These are phyloP conservation scores for Parambassis ranga DNA, from an alignment of 2,797 vertebrate genomes.

Conservation along the genomic window DNA sequence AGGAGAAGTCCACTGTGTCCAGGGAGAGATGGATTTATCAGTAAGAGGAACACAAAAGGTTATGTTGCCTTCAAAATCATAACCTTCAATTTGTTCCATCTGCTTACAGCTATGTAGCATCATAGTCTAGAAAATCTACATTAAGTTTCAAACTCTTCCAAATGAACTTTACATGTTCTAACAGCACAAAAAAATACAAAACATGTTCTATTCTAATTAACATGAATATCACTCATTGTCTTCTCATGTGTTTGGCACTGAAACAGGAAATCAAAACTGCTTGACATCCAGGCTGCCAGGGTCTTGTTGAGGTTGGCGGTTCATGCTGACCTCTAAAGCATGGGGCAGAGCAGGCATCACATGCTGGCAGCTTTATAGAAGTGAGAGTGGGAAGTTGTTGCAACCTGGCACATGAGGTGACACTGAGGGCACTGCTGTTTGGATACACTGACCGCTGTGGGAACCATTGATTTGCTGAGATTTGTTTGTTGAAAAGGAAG, in stretches of 20 bases:
- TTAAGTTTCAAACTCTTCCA: neutral
- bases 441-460: constrained; percentile 27
- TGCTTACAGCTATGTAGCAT: too few species aligned
- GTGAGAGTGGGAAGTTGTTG: constrained; percentile 84
- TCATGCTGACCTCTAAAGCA: constrained; percentile 66
- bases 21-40: constrained; percentile 64
- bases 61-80: constrained; percentile 52
- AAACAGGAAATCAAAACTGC: constrained; percentile 69
- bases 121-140: too few species aligned
- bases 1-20: constrained; percentile 73
- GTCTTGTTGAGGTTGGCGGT: constrained; percentile 47
- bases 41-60: constrained; percentile 74
- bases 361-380: constrained; percentile 80
- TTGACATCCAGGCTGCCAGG: constrained; percentile 27
- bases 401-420: constrained; percentile 70
- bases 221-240: neutral
- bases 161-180: neutral
- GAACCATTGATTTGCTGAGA: neutral
- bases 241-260: neutral
- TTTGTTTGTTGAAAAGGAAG: too few species aligned
- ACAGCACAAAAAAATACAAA: neutral
- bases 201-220: neutral
- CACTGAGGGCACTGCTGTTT: constrained; percentile 46
- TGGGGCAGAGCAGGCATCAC: constrained; percentile 54
- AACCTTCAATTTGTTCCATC: constrained; percentile 40